These are phyloP conservation scores for Corythornis vintsioides DNA, from an alignment of 2,113 vertebrate genomes.

Conservation along the genomic window DNA sequence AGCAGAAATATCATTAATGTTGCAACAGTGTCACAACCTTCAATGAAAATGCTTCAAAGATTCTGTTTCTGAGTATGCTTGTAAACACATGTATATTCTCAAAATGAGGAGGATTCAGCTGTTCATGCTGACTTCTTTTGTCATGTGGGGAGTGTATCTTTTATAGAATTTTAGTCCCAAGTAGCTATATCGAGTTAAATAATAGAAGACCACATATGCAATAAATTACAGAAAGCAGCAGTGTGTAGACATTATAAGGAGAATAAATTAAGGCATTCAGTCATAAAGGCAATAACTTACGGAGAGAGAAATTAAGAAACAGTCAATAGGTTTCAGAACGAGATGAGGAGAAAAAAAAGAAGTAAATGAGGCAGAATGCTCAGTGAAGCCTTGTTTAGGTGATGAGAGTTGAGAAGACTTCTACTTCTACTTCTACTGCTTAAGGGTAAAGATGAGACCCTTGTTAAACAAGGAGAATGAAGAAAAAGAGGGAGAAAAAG, in stretches of 20 bases:
- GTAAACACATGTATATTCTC: background rate
- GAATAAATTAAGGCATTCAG: slow-evolving; percentile 33
- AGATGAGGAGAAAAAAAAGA: background rate
- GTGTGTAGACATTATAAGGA: background rate
- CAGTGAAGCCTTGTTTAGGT: background rate
- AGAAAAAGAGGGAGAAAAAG: background rate
- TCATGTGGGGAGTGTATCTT: background rate
- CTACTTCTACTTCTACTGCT: background rate
- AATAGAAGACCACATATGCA: background rate
- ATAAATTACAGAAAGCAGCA: slow-evolving; percentile 39
- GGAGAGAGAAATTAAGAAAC: slow-evolving; percentile 49
- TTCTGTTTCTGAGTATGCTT: background rate
- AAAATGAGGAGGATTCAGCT: background rate
- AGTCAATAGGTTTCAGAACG: slow-evolving; percentile 42
- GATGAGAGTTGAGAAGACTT: background rate
- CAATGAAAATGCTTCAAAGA: background rate
- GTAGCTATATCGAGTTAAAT: slow-evolving; percentile 16
- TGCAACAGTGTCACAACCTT: background rate
- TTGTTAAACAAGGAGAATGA: background rate
- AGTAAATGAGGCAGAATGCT: slow-evolving; percentile 18
- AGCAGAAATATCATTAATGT: background rate
- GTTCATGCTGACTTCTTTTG: background rate
- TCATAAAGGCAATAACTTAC: slow-evolving; percentile 38
- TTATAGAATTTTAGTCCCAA: background rate
- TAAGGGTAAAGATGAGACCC: background rate